Conservation (phyloP, 2,797 vertebrate species). For the Chelonia mydas region DNA sequence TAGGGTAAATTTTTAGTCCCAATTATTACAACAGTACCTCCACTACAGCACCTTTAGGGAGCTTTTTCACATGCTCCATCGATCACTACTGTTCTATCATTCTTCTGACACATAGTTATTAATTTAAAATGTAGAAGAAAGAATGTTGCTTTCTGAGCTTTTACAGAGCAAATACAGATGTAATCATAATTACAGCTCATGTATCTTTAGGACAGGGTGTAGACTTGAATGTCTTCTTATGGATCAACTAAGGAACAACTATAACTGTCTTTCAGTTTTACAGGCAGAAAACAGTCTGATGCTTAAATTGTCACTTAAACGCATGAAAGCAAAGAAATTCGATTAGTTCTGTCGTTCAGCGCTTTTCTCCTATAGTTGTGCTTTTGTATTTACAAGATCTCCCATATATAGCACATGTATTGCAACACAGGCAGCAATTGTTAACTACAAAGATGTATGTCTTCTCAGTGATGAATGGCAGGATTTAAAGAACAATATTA, state of each 20-base stretch:
- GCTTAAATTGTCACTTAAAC: not conserved
- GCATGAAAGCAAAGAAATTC: not conserved
- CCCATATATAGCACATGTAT: not conserved
- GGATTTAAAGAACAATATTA: not conserved
- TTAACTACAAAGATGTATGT: not conserved
- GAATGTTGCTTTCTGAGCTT: too few relatives aligned
- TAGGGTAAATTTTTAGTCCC: not conserved
- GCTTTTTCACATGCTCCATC: accelerated
- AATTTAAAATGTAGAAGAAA: not conserved
- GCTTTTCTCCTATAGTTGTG: not conserved
- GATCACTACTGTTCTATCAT: accelerated
- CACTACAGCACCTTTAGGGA: accelerated
- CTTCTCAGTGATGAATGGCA: not conserved
- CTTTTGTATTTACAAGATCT: not conserved
- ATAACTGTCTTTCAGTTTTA: not conserved
- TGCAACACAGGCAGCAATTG: not conserved
- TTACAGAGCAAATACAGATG: not conserved
- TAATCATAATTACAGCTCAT: not conserved
- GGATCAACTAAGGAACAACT: not conserved
- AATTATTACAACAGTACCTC: not conserved
- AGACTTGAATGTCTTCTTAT: not conserved
- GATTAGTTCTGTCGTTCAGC: not conserved
- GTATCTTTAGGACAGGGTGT: not conserved
- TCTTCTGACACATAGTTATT: not conserved
- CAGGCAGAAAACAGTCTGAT: not conserved